Base-by-base conservation (phyloP, 2,888 invertebrate genomes). In the Netelia virgata region DNA sequence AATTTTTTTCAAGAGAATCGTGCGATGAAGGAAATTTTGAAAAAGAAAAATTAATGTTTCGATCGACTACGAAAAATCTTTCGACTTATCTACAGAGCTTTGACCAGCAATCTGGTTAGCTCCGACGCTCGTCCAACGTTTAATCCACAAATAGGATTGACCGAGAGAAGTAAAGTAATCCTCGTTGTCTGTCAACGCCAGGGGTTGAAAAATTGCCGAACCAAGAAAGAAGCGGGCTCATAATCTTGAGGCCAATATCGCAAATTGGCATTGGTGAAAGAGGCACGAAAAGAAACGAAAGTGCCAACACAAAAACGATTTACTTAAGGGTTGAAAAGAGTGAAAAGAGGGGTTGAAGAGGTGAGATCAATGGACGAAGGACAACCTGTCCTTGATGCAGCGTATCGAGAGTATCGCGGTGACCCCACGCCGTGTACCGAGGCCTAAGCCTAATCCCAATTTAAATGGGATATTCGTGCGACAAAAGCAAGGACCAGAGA, bases 41-140 rank as follows among this genome's bases (percentile, higher is more conserved):
- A 36, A 36, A 36, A 36, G 0, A 28, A 36, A 36, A 36, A 36
- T 36, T 36, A 36, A 36, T 36, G 3, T 8, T 36, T 36, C 36
- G 6, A 6, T 36, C 28, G 28, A 28, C 28, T 2, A 28, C 3
- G 28, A n/a, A n/a, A n/a, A n/a, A n/a, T 28, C 28, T 6, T 36
- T 36, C 53, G 61, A 66, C 86, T 90, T 89, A 90, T 90, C 90
- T 87, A 72, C 59, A 53, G 84, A 80, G 89, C 87, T 89, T 88
- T 86, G 84, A 90, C 90, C 90, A 89, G 90, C 90, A 90, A 90
- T 90, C 90, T 90, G 90, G 90, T 90, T 90, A 90, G 85, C 88
- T 80, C 72, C 82, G 85, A 86, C 87, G 87, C 88, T 86, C 85
- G 84, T 78, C 20, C 70, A 55, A 59, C 81, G 72, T 69, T 88